A percentile compares a stretch with the other conserved stretches of the same genome.
Evolutionary conservation across 2,888 invertebrate species (phyloP).

Genomic region (Timandra comae): DNA sequence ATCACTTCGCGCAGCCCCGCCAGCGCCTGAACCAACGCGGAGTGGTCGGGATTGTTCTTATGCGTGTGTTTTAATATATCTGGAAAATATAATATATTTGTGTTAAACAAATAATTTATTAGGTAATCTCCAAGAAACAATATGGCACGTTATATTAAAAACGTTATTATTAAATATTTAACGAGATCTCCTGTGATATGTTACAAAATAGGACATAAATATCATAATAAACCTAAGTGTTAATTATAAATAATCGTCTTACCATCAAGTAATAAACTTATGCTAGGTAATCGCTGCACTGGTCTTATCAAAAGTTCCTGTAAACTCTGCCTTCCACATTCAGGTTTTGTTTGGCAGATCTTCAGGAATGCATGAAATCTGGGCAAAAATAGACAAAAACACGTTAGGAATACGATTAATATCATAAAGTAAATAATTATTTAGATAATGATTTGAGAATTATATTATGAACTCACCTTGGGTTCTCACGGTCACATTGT

Average conservation of each 20-base stretch:
- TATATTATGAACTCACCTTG: constrained; percentile 76
- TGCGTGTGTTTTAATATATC: constrained; percentile 95
- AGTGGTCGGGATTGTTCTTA: constrained; percentile 91
- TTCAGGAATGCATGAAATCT: constrained; percentile 98
- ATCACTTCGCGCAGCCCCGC: constrained; percentile 94
- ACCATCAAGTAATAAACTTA: constrained; percentile 95
- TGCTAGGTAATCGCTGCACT: constrained; percentile 97
- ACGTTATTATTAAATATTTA: no score
- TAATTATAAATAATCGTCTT: no score
- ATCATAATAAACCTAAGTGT: neutral
- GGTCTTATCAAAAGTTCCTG: constrained; percentile 98
- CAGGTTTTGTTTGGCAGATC: constrained; percentile 94
- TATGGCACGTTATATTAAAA: no score
- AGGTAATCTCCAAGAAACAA: no score
- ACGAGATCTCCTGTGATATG: no score
- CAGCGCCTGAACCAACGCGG: constrained; percentile 88
- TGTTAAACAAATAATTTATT: no score
- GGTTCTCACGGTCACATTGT: constrained; percentile 93
- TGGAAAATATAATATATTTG: no score
- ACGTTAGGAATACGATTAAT: no score
- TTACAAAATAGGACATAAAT: neutral
- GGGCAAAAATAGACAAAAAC: no score
- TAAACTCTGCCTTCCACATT: constrained; percentile 96
- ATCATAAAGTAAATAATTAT: no score
- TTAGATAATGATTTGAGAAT: neutral